Evolutionary conservation across 35 echinoderm and acorn worm species (phyloP).

Genomic region (Holothuria glaberrima): DNA sequence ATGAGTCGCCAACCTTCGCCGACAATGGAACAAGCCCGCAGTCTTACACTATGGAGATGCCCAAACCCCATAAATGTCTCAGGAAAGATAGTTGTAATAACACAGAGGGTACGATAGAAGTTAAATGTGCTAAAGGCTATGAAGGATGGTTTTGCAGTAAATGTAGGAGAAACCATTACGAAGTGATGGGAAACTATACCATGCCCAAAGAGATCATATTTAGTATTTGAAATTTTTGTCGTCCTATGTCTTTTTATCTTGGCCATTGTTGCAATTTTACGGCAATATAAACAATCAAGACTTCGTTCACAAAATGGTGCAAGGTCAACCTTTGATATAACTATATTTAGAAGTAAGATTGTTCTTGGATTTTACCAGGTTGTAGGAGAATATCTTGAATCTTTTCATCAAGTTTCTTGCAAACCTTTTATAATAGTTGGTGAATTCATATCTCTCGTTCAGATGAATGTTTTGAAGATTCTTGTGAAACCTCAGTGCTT

Average conservation of each 20-base stretch:
- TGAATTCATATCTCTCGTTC: not conserved
- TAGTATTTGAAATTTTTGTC: not conserved
- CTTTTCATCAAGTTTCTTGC: not conserved
- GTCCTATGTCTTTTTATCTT: not conserved
- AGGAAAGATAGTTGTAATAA: not conserved
- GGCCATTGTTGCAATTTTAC: not conserved
- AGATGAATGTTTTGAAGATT: not conserved
- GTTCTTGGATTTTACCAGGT: conserved; percentile 2
- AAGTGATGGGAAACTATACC: not conserved
- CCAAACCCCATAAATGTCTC: conserved; percentile 39
- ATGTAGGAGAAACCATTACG: not conserved
- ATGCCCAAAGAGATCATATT: not conserved
- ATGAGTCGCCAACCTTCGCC: not conserved
- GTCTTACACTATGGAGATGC: not conserved
- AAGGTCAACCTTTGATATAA: not conserved
- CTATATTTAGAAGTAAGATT: not conserved
- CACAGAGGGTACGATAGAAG: not conserved
- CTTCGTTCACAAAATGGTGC: not conserved
- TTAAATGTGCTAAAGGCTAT: conserved; percentile 19
- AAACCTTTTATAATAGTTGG: not conserved
- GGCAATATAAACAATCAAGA: too few species aligned
- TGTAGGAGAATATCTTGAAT: not conserved
- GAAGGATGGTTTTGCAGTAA: conserved; percentile 12
- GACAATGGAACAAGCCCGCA: not conserved
- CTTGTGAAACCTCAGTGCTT: not conserved